Conservation (phyloP, 2,797 vertebrate genomes). For the Tenualosa ilisha region DNA sequence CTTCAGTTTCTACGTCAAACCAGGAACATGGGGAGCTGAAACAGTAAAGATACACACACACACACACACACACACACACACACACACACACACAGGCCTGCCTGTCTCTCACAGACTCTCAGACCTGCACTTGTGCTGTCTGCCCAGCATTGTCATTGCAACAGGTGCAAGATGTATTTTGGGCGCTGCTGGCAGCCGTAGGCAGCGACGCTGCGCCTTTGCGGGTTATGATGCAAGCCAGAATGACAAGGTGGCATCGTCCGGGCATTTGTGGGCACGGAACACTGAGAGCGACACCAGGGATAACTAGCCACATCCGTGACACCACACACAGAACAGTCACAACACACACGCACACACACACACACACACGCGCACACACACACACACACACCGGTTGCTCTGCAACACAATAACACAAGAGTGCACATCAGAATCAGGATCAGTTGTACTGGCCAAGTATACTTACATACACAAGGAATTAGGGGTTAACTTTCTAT, state of each 20-base stretch:
- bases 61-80: not conserved
- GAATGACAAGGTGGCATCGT: slow-evolving; percentile 45
- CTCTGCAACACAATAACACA: too few species aligned
- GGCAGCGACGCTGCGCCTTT: slow-evolving; percentile 45
- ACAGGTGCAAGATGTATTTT: slow-evolving; percentile 59
- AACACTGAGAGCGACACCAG: slow-evolving; percentile 27
- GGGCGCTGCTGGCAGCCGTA: slow-evolving; percentile 42
- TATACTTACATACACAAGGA: too few species aligned
- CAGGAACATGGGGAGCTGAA: not conserved
- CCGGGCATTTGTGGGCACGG: slow-evolving; percentile 38
- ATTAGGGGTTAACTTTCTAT: too few species aligned
- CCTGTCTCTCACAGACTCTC: not conserved
- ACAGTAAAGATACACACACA: not conserved
- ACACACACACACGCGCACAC: too few species aligned
- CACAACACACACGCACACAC: not conserved
- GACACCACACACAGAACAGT: not conserved
- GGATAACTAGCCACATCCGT: slow-evolving; percentile 43
- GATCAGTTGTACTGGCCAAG: too few species aligned
- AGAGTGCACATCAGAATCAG: too few species aligned
- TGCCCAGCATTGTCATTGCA: slow-evolving; percentile 45
- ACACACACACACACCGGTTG: too few species aligned
- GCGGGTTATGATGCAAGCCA: slow-evolving; percentile 57
- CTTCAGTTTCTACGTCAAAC: not conserved
- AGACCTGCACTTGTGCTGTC: slow-evolving; percentile 42
- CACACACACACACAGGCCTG: not conserved